Evolutionary conservation across 2,797 vertebrate genomes (phyloP), one percentile per base, ranked within the genome.

Genomic region (Adrianichthys oophorus): DNA sequence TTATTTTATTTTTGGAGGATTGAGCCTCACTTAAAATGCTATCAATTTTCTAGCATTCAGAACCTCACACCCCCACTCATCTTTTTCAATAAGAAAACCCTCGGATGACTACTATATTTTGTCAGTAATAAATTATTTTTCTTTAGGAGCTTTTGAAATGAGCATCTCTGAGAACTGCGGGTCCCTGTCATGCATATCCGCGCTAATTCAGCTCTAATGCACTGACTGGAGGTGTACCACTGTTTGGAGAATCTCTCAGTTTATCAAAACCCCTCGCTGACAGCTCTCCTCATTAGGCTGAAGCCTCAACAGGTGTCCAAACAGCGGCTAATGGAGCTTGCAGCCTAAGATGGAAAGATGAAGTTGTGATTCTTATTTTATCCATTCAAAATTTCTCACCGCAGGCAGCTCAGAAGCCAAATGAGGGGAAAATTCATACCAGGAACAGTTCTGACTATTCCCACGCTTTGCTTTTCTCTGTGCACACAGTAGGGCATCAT

Each of bases 231-330:
- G 86, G 78, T 78, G 79, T 89, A 89, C 84, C 78, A 89, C 85
- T 92, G 91, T 93, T 93, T 92, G 90, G 90, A 90, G 87, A 90
- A 90, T 92, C 89, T 90, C 87, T 91, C 78, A 80, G 86, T 91
- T 91, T 89, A 85, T 85, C 85, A 87, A 91, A 91, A 81, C 76
- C 77, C 75, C 74, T 80, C 70, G 81, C 76, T 90, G 91, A 92
- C 90, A 91, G 90, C 81, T 72, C 71, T 80, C 70, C 84, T 84
- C 74, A 53, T 65, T 46, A 70, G 70, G 78, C 75, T 75, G 70
- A 71, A 86, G 83, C 76, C 50, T 78, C 86, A 85, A 78, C 87
- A 92, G 91, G 91, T 89, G 89, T 92, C 91, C 87, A 92, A 93
- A 93, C 91, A 93, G 80, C 47, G 47, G 76, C 87, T 92, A 91